Evolutionary conservation across 64 coral and sea anemone species (phyloP), one percentile per base, ranked within the genome.

Genomic region (Platygyra sinensis): DNA sequence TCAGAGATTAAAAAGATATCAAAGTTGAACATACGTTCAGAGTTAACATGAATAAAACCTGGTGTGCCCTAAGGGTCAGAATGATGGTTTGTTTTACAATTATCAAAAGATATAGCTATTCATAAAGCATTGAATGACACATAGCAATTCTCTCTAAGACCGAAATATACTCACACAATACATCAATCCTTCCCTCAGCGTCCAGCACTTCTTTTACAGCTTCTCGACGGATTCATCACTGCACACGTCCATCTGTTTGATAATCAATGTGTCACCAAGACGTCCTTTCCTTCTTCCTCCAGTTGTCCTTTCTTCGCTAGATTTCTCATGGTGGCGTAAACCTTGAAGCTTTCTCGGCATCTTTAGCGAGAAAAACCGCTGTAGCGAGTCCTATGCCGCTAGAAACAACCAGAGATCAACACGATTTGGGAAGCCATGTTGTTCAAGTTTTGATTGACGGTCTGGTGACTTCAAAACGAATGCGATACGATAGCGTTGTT

Each of bases 301-400:
- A 95, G 51, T 30, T 73, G 76, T 85, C 54, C 86, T 85, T 95
- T 95, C 78, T 95, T 95, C 29, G 49, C 52, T 22, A 95, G 79
- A 74, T 95, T 95, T 92, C 94, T 88, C 94, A 95, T 92, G 19
- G 94, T 88, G 49, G 94, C 94, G 64, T 95, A 95, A 77, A 95
- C 94, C 77, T 95, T 95, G 57, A 95, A 95, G 30, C 94, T 74
- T 95, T 95, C 31, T 89, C 75, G 16, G 67, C 63, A 79, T 95
- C 94, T 80, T 92, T 74, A 14, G 94, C 77, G 29, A 95, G 89
- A 80, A 92, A 88, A 10, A 90, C 86, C 60, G 94, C 94, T 10
- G 88, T 76, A 76, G 86, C 79, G 52, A 92, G 90, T 57, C 94
- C 94, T 38, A 95, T 91, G 20, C 94, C 94, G 76, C 85, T 88